Base-by-base conservation (phyloP, 2,888 invertebrate genomes). In the Phortica magna region DNA sequence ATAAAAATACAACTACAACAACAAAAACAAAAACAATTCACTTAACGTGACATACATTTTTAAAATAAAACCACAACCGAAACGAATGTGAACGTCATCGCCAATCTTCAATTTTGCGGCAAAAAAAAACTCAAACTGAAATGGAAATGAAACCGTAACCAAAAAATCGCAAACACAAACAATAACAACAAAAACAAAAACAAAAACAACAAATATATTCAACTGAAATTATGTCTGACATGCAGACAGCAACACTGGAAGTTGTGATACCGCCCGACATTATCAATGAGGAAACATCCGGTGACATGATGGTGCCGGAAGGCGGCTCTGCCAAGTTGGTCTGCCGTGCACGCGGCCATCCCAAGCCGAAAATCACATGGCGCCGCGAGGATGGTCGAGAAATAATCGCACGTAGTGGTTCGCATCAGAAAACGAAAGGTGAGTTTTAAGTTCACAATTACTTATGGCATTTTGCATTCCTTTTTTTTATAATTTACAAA, bases 241-340 rank as follows among this genome's bases (percentile, higher is more conserved):
- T 65, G 64, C 90, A 96, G 96, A 96, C 96, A 83, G 97, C 97
- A 82, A 96, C 94, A 91, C 92, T 98, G 89, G 97, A 98, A 92
- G 98, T 98, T 82, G 97, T 98, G 43, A 97, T 97, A 88, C 97
- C 97, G 48, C 97, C 97, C 74, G 97, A 97, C 90, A 97, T 97
- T 83, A 93, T 97, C 85, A 96, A 96, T 89, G 97, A 97, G 89
- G 97, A 97, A 91, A 97, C 97, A 10, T 96, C 97, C 73, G 97
- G 97, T 14, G 98, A 98, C 91, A 95, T 98, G 94, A 97, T 97
- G 96, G 97, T 98, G 75, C 97, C 97, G n/a, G 97, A 97, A 93
- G 97, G 97, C 73, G 97, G 97, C 57, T 95, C 96, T 7, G 97
- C 96, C 0, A 97, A 97, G 91, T 93, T 97, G 83, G 94, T 96